A percentile compares a stretch with the other conserved stretches of the same genome.
phyloP scores from a whole-genome alignment of 2,797 vertebrate genomes.

The Loriculus beryllinus region DNA sequence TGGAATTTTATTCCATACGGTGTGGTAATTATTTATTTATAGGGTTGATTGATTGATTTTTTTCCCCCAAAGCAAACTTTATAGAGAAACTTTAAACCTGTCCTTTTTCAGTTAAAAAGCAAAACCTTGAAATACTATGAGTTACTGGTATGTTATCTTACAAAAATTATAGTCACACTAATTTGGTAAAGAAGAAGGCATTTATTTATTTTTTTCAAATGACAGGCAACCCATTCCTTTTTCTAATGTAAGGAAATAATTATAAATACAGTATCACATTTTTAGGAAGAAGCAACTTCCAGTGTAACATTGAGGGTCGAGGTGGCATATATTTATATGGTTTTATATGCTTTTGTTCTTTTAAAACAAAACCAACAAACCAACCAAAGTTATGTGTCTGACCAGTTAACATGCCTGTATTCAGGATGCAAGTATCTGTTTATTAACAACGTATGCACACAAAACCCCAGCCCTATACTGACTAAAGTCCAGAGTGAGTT shows the following conservation, averaged over 20 bases:
- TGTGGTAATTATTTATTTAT: not conserved
- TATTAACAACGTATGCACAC: fast-evolving
- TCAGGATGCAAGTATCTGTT: not conserved
- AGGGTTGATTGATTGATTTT: not conserved
- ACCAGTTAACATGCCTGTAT: not conserved
- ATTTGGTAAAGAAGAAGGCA: not conserved
- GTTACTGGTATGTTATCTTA: not conserved
- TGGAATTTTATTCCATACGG: not conserved
- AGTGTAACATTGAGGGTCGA: not conserved
- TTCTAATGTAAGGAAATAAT: not conserved
- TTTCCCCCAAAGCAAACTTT: not conserved
- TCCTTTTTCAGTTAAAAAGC: not conserved
- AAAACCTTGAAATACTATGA: not conserved
- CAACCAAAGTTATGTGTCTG: not conserved
- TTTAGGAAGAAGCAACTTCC: not conserved
- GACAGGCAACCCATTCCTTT: not conserved
- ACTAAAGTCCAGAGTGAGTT: not conserved
- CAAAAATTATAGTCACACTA: not conserved
- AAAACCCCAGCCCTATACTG: not conserved
- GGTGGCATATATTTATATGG: not conserved
- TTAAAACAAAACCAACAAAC: not conserved
- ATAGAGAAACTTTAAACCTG: not conserved
- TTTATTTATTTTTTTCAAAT: not conserved
- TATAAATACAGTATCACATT: not conserved
- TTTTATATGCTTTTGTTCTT: not conserved